Evolutionary conservation across 2,888 invertebrate species (phyloP).

Genomic region (Plebejus argus): DNA sequence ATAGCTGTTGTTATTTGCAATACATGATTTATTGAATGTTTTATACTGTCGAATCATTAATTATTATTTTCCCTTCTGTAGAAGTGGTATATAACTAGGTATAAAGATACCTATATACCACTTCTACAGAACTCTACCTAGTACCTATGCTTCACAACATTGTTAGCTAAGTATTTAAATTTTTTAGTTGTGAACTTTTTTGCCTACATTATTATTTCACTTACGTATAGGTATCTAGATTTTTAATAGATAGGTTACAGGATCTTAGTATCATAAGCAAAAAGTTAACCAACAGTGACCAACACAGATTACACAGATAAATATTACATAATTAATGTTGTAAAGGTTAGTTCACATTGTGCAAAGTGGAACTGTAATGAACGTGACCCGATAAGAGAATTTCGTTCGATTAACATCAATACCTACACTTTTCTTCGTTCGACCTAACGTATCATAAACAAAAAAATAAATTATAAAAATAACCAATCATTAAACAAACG

Average conservation of each 20-base stretch:
- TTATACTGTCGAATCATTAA: not conserved
- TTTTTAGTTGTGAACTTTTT: not conserved
- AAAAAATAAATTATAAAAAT: not conserved
- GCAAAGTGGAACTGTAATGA: constrained; percentile 37
- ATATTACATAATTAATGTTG: constrained; percentile 5
- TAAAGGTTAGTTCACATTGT: constrained; percentile 32
- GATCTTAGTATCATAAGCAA: not conserved
- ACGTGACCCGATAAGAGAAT: constrained; percentile 63
- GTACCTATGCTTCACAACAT: no score
- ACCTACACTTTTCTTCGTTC: not conserved
- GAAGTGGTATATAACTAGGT: no score
- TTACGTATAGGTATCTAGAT: not conserved
- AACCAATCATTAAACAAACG: no score
- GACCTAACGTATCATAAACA: not conserved
- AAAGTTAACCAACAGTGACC: not conserved
- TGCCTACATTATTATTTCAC: not conserved
- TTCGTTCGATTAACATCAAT: constrained; percentile 23
- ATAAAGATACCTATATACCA: not conserved
- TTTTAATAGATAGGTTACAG: constrained; percentile 12
- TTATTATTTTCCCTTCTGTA: not conserved
- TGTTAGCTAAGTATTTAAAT: not conserved
- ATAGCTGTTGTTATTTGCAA: not conserved
- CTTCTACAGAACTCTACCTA: not conserved
- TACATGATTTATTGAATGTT: not conserved
- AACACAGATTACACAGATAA: constrained; percentile 19